These are phyloP conservation scores for Nasonovia ribisnigri DNA, from an alignment of 2,888 invertebrate species.

Conservation along the genomic window DNA sequence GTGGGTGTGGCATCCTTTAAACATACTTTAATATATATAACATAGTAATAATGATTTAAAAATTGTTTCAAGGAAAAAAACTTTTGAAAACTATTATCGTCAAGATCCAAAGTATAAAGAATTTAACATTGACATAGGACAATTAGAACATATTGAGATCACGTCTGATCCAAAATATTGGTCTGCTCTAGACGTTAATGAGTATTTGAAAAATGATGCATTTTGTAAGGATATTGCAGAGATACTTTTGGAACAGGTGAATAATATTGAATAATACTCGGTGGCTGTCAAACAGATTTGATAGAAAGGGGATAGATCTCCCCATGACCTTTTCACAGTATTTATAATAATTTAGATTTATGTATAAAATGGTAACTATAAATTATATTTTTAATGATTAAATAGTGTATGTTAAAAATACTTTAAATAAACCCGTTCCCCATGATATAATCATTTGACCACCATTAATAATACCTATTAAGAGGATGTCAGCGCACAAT, in stretches of 20 bases:
- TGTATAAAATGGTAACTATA: no score
- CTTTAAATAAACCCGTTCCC: no score
- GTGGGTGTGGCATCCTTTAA: no score
- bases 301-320: no score
- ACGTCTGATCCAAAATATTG: constrained; percentile 44
- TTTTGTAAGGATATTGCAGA: constrained; percentile 15
- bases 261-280: background rate
- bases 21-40: background rate
- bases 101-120: constrained; percentile 15
- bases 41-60: background rate
- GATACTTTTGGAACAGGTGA: background rate
- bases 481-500: no score
- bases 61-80: constrained; percentile 37
- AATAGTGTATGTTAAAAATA: no score
- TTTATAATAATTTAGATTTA: no score
- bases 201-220: constrained; percentile 3
- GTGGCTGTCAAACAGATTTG: no score
- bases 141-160: constrained; percentile 28
- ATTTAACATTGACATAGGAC: constrained; percentile 16
- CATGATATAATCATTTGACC: no score
- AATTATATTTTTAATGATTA: no score
- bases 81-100: constrained; percentile 44
- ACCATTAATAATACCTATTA: no score
- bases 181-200: constrained; percentile 11
- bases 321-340: no score